Evolutionary conservation across 1,140 invertebrate genomes (phyloP), one percentile per base, ranked within the genome.

Genomic region (Hypsibius dujardini): DNA sequence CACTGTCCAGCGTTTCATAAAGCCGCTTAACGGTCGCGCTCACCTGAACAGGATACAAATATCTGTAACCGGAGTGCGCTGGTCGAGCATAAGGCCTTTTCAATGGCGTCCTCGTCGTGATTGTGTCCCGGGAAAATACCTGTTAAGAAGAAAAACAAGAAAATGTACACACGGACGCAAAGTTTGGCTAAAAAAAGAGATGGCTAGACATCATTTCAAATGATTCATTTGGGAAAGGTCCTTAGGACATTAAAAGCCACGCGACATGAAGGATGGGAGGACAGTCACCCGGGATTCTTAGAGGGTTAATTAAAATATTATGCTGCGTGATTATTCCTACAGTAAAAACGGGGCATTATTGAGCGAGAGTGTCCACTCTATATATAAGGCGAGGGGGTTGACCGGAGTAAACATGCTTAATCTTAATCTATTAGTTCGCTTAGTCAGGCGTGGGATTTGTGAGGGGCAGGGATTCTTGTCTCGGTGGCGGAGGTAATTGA

Each of bases 381-480:
- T n/a, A n/a, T n/a, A n/a, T n/a, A n/a, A n/a, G n/a, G n/a, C 42
- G 42, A 67, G 45, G 45, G 42, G 42, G 62, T 42, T 67, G 3
- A 67, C 7, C 50, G 62, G 62, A n/a, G 42, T 67, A 67, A 67
- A 67, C 62, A 67, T 14, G 62, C n/a, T 67, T 42, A 42, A 42
- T 67, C 62, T 67, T 67, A 67, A 67, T 67, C 62, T 14, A 67
- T 67, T 67, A 67, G 62, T 67, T 67, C 62, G 62, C 62, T 67
- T 42, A 67, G 62, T 67, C 62, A 67, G 42, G 12, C 62, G 42
- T 3, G 45, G 42, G 45, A 67, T 67, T 42, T 67, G 62, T 3
- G 3, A 42, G 62, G 62, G 42, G 3, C 45, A n/a, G n/a, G n/a
- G n/a, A n/a, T n/a, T 67, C 62, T 56, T 56, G 50, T 56, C 7